These are phyloP conservation scores for Hippocampus guttulatus DNA, from an alignment of 2,113 vertebrate genomes.

Conservation along the genomic window DNA sequence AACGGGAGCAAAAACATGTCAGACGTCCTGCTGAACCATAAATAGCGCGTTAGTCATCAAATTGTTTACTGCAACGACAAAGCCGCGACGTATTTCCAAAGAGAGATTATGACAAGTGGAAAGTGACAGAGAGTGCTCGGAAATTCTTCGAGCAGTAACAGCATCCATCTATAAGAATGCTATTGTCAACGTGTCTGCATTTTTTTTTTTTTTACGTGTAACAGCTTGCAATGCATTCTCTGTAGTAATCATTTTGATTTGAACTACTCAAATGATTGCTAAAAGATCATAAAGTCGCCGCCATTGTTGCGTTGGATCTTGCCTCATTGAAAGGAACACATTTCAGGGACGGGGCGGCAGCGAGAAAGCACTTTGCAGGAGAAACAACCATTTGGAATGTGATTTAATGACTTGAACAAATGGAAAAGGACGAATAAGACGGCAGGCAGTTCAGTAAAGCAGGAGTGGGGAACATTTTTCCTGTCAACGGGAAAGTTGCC, in stretches of 20 bases:
- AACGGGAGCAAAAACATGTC: constrained; percentile 10
- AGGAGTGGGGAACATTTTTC: background rate
- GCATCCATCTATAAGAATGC: background rate
- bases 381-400: constrained; percentile 9
- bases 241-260: constrained; percentile 8
- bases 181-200: constrained; percentile 37
- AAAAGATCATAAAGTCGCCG: constrained; percentile 6
- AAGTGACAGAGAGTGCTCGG: constrained; percentile 39
- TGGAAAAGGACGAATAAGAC: constrained; percentile 17
- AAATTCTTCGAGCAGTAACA: constrained; percentile 36
- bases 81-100: constrained; percentile 15
- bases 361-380: constrained; percentile 12
- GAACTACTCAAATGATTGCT: background rate
- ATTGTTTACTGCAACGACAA: constrained; percentile 16
- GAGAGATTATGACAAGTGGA: constrained; percentile 17
- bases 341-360: constrained; percentile 8
- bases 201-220: constrained; percentile 30
- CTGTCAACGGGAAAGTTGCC: background rate
- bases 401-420: constrained; percentile 16
- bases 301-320: background rate
- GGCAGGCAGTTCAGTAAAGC: background rate
- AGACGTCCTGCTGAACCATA: constrained; percentile 8
- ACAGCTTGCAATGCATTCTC: constrained; percentile 5
- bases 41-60: constrained; percentile 40
- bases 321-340: constrained; percentile 11